phyloP scores from a whole-genome alignment of 1,140 invertebrate species.

The Drosophila varians region DNA sequence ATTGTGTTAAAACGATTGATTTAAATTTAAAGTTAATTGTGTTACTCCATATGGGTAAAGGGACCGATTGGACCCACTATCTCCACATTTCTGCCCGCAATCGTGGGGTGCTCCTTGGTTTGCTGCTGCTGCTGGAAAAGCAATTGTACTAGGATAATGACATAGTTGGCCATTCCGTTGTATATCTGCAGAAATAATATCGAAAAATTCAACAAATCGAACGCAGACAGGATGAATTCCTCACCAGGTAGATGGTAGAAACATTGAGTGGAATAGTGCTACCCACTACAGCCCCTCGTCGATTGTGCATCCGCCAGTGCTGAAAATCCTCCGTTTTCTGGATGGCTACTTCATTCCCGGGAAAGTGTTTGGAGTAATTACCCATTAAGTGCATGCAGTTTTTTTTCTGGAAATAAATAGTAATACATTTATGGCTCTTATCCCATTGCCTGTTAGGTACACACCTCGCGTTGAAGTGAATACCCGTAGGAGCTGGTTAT shows the following conservation, averaged over 20 bases:
- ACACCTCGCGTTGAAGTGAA: constrained; percentile 58
- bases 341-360: neutral
- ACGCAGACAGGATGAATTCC: neutral
- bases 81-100: constrained; percentile 44
- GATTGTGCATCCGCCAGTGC: constrained; percentile 73
- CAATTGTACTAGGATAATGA: constrained; percentile 70
- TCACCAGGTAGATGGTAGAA: constrained; percentile 58
- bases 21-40: neutral
- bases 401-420: constrained; percentile 36
- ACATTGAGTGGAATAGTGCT: constrained; percentile 37
- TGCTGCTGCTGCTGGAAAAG: constrained; percentile 68
- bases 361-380: constrained; percentile 42
- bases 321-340: constrained; percentile 46
- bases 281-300: constrained; percentile 43
- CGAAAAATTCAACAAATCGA: neutral
- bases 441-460: constrained; percentile 5
- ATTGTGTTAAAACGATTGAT: neutral
- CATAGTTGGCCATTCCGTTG: constrained; percentile 69
- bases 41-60: constrained; percentile 29
- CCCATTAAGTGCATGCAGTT: constrained; percentile 51
- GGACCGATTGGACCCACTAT: constrained; percentile 35
- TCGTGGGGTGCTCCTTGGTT: constrained; percentile 34
- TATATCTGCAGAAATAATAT: constrained; percentile 36
- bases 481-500: constrained; percentile 62
- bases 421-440: neutral